Evolutionary conservation across 2,888 invertebrate genomes (phyloP), one percentile per base, ranked within the genome.

Genomic region (Cancer borealis): DNA sequence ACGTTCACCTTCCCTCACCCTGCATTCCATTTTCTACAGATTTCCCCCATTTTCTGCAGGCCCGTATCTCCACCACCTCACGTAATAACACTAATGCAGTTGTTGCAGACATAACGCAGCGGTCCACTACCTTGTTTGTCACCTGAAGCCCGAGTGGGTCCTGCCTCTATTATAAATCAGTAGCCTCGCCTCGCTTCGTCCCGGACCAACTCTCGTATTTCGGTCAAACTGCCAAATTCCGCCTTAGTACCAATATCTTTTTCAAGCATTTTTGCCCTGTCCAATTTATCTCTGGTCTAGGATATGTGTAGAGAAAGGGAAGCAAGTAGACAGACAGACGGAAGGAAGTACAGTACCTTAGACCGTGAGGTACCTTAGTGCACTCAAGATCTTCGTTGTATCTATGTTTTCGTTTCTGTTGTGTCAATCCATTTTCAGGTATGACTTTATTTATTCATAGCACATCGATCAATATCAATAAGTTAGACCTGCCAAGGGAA

Each of bases 61-160:
- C 73, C 26, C 60, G 73, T 79, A 26, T 26, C 21, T 79, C 30
- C 8, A 26, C 26, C 73, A 26, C 8, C 73, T n/a, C 30, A 26
- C 30, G 26, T 79, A 79, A 79, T 79, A 79, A 79, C 73, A 79
- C 73, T 79, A 79, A 79, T 79, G 73, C 73, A 79, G 26, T n/a
- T n/a, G 73, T 26, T 79, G 73, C 73, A n/a, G 73, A 79, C 73
- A 26, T 79, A 79, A 79, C 73, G 73, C 73, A n/a, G 73, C 73
- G n/a, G 73, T 26, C 73, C 73, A 79, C 84, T 84, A 17, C 84
- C 84, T 84, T 39, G 84, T 39, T 84, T 84, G 39, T 84, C 84
- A 84, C 39, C 17, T 5, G 73, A 10, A 26, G 73, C n/a, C 14
- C 4, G 84, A 39, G 84, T 17, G 39, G 84, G 17, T 84, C 39